Base-by-base conservation (phyloP, 1,140 invertebrate species). In the Pentalonia nigronervosa region DNA sequence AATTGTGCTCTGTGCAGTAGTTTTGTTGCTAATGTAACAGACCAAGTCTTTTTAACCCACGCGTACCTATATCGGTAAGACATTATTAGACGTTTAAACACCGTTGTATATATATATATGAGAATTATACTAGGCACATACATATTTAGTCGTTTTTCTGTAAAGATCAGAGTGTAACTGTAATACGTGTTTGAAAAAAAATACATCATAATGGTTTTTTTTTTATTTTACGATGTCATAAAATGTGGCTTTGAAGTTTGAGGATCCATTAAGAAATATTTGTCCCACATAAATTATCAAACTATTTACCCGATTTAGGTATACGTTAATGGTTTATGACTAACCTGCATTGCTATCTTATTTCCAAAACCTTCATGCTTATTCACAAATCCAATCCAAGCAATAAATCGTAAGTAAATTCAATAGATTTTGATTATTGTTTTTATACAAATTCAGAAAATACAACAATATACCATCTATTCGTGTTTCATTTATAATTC, bases 181-280 rank as follows among this genome's bases (percentile, higher is more conserved):
- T n/a, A 76, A 76, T 76, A 76, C 30, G 30, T 76, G 60, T n/a
- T 76, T 76, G 7, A 53, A n/a, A 76, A 41, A 76, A n/a, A 76
- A 76, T n/a, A 76, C 14, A 76, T 76, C 30, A n/a, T 76, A 76
- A 76, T n/a, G 60, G 60, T n/a, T 4, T 53, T 76, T 76, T 25
- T n/a, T 14, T 76, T 67, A 67, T 67, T 67, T 76, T 76, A 76
- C 60, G 60, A 76, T 76, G 60, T 76, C 30, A n/a, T 76, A 76
- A 76, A 76, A 76, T n/a, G n/a, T n/a, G 60, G 60, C 60, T 76
- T 76, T 76, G 60, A 76, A 76, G 60, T 76, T n/a, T 76, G 60
- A 76, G 14, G 30, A 9, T n/a, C 30, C 30, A 76, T 76, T 76
- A 76, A n/a, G 14, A 76, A 76, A 76, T 34, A 6, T 76, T 76